Percentiles rank a stretch among this genome's conserved stretches.
phyloP scores from a whole-genome alignment of 2,113 vertebrate species.

The Melierax canorus region DNA sequence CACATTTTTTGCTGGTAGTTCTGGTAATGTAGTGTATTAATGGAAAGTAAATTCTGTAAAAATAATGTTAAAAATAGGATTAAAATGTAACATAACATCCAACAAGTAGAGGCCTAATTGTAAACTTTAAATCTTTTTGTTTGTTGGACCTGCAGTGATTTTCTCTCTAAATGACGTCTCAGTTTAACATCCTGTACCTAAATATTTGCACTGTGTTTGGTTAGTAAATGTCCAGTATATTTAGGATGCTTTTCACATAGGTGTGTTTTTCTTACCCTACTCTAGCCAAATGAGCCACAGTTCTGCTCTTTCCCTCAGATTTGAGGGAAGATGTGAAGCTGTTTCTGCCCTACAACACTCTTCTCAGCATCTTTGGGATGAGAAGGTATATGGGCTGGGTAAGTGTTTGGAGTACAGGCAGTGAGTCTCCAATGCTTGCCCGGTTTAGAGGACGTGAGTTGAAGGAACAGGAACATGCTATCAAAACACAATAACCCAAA shows the following conservation, averaged over 20 bases:
- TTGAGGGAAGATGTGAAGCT: neutral
- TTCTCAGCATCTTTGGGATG: neutral
- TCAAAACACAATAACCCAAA: neutral
- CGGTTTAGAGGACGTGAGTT: neutral
- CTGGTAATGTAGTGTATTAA: neutral
- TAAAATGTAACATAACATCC: neutral
- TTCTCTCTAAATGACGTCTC: neutral
- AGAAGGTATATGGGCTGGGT: neutral
- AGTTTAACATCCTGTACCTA: neutral
- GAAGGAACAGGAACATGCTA: neutral
- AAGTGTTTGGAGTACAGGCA: neutral
- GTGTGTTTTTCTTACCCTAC: neutral
- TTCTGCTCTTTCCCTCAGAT: neutral
- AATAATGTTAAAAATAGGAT: neutral
- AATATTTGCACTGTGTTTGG: neutral
- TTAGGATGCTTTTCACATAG: neutral
- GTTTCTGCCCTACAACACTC: neutral
- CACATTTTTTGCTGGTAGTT: neutral
- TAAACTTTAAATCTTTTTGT: neutral
- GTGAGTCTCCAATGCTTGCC: neutral
- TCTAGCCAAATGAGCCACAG: neutral
- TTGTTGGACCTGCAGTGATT: neutral
- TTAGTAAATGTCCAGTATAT: neutral
- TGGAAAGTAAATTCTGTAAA: neutral
- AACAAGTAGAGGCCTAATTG: neutral